A percentile compares a stretch with the other conserved stretches of the same genome.
These are phyloP conservation scores for Caenorhabditis remanei DNA, from an alignment of 1,140 invertebrate species.

Conservation along the genomic window DNA sequence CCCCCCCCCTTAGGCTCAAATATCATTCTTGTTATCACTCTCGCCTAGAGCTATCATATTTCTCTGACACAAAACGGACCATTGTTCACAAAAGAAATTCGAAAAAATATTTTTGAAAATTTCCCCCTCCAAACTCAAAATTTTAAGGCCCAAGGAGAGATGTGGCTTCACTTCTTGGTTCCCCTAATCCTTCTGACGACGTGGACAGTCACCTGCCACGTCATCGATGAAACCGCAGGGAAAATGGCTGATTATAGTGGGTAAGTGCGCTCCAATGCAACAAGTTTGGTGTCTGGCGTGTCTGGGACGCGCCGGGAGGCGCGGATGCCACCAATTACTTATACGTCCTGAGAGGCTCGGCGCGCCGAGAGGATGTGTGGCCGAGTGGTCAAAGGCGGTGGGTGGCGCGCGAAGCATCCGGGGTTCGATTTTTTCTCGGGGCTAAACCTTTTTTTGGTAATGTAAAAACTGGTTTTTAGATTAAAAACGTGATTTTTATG, in stretches of 20 bases:
- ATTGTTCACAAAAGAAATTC: too few relatives aligned
- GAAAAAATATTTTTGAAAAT: too few relatives aligned
- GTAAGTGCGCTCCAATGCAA: background rate
- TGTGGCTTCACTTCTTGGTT: background rate
- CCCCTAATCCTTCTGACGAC: background rate
- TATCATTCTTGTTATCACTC: background rate
- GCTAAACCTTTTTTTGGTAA: background rate
- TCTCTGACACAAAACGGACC: too few relatives aligned
- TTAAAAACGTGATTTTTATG: too few relatives aligned
- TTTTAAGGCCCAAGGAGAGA: background rate
- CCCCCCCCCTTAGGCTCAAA: background rate
- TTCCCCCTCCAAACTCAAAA: too few relatives aligned
- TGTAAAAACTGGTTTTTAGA: too few relatives aligned
- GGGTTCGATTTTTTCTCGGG: background rate
- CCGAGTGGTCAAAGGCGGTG: too few relatives aligned
- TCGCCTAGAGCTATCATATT: background rate
- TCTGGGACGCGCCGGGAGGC: background rate
- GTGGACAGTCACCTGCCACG: background rate
- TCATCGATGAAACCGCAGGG: background rate
- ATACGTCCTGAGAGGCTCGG: background rate
- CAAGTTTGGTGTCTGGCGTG: background rate
- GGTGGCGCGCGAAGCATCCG: too few relatives aligned
- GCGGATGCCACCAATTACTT: background rate
- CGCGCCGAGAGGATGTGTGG: too few relatives aligned
- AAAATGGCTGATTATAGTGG: slow-evolving; percentile 36